Conservation (phyloP, 2,113 vertebrate species). For the Percopsis transmontana region DNA sequence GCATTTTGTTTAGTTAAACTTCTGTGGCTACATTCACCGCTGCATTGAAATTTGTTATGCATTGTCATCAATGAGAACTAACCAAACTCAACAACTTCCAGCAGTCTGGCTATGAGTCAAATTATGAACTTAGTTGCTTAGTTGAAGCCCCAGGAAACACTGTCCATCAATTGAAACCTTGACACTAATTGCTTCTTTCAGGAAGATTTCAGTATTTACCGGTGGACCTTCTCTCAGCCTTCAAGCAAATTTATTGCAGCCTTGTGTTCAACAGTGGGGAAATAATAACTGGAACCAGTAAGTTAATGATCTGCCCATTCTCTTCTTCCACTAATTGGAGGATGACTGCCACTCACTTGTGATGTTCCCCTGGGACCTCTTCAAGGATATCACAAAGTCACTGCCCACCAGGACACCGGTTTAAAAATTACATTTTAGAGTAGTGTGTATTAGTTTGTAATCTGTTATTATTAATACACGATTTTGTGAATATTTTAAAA, state of each 20-base stretch:
- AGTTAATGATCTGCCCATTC: slow-evolving; percentile 40
- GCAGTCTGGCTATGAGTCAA: too few relatives aligned
- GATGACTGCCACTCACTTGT: slow-evolving; percentile 18
- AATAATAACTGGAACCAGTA: slow-evolving; percentile 52
- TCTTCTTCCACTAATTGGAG: slow-evolving; percentile 39
- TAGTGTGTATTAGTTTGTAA: background rate
- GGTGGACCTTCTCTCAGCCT: slow-evolving; percentile 34
- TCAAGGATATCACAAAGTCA: background rate
- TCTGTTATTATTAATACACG: background rate
- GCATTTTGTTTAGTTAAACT: background rate
- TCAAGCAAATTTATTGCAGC: slow-evolving; percentile 29
- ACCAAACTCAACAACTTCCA: too few relatives aligned
- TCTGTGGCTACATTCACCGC: background rate
- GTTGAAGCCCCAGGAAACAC: slow-evolving; percentile 18
- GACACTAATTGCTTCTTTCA: slow-evolving; percentile 57
- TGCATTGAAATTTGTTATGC: background rate
- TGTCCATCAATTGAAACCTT: slow-evolving; percentile 40
- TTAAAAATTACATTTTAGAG: background rate
- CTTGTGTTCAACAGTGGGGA: slow-evolving; percentile 41
- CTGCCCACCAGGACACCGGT: background rate
- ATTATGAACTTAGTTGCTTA: too few relatives aligned
- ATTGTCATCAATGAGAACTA: too few relatives aligned
- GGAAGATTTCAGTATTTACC: slow-evolving; percentile 54
- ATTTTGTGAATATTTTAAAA: background rate
- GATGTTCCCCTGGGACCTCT: slow-evolving; percentile 1